Conservation (phyloP, 2,888 invertebrate species). For the Limnephilus marmoratus region DNA sequence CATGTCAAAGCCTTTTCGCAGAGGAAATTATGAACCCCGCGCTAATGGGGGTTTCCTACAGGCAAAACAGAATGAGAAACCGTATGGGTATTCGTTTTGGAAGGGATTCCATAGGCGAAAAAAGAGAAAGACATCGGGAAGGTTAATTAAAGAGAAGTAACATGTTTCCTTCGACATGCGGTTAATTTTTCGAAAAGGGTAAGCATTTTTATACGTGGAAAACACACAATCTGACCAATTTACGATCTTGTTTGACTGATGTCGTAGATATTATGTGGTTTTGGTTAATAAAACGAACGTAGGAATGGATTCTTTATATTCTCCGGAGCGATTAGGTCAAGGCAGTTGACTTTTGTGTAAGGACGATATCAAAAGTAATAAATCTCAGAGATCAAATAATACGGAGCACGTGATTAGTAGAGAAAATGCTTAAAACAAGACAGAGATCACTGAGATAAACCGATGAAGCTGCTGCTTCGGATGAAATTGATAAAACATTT, state of each 20-base stretch:
- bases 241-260: neutral
- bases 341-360: too few species aligned
- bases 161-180: neutral
- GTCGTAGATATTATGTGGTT: neutral
- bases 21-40: slow-evolving; percentile 22
- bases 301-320: too few species aligned
- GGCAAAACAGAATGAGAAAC: neutral
- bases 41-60: slow-evolving; percentile 16
- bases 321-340: too few species aligned
- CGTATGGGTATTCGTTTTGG: neutral
- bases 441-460: too few species aligned
- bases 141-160: neutral
- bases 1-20: slow-evolving; percentile 40
- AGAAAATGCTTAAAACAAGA: too few species aligned
- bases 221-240: neutral
- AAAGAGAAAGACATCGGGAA: neutral
- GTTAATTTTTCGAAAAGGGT: neutral
- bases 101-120: neutral
- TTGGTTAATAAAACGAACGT: neutral
- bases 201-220: neutral
- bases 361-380: too few species aligned
- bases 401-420: too few species aligned
- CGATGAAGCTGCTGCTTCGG: too few species aligned
- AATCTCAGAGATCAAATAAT: too few species aligned
- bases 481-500: too few species aligned